These are phyloP conservation scores for Tipula unca DNA, from an alignment of 2,888 invertebrate genomes.

Conservation along the genomic window DNA sequence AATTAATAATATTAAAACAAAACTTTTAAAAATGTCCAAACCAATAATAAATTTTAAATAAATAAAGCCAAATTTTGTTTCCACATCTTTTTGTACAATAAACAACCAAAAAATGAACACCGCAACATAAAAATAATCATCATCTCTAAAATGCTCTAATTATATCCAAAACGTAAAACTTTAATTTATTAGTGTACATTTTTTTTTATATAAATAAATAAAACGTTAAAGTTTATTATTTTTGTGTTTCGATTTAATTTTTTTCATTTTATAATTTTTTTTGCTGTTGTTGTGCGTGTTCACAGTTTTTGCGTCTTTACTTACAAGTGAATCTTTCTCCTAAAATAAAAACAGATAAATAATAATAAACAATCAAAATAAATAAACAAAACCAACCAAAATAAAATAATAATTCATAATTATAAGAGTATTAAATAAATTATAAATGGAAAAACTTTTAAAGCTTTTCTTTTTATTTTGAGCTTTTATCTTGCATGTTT, in stretches of 20 bases:
- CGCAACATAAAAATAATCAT: background rate
- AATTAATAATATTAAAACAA: background rate
- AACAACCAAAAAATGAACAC: background rate
- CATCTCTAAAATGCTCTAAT: background rate
- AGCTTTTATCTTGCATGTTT: background rate
- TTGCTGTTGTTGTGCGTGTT: background rate
- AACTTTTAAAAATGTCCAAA: background rate
- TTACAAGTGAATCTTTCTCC: conserved; percentile 59
- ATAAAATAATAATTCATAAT: background rate
- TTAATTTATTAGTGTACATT: background rate
- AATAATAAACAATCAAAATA: background rate
- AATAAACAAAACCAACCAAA: background rate
- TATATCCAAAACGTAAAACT: background rate
- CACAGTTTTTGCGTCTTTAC: conserved; percentile 35
- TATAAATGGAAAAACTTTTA: background rate
- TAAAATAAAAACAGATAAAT: conserved; percentile 39
- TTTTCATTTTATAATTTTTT: background rate
- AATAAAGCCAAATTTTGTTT: background rate
- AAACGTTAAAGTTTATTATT: background rate
- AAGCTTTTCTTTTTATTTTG: background rate
- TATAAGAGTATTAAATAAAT: background rate
- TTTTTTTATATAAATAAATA: conserved; percentile 24
- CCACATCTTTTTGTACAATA: background rate
- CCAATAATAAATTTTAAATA: background rate
- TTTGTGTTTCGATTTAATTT: background rate